These are phyloP conservation scores for Patiria pectinifera DNA, from an alignment of 53 echinoderm and acorn worm species.

Conservation along the genomic window DNA sequence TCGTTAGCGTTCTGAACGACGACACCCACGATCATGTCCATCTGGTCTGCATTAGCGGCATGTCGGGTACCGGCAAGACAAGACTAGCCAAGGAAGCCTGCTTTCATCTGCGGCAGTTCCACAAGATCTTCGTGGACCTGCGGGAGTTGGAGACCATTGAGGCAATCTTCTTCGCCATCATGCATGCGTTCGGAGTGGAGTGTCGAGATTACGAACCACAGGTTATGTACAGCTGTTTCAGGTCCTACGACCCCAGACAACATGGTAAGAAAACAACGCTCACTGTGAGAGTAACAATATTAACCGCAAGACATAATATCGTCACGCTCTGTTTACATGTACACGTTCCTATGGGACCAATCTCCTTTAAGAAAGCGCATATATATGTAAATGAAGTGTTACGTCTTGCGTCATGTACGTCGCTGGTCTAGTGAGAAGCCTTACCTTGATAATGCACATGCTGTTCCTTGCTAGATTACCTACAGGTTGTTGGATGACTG, in stretches of 20 bases:
- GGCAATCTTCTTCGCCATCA: slow-evolving; percentile 87
- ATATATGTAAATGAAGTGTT: no score
- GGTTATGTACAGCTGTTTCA: slow-evolving; percentile 68
- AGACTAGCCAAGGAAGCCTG: slow-evolving; percentile 90
- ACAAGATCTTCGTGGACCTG: slow-evolving; percentile 83
- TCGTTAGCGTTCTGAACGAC: slow-evolving; percentile 72
- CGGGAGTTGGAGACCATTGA: slow-evolving; percentile 86
- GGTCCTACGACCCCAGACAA: slow-evolving; percentile 67
- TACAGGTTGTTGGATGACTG: no score
- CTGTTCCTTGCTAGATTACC: no score
- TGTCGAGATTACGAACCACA: slow-evolving; percentile 77
- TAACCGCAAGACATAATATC: no score
- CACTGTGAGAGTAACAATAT: no score
- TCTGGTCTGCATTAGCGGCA: slow-evolving; percentile 82
- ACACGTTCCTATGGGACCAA: no score
- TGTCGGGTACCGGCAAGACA: slow-evolving; percentile 95
- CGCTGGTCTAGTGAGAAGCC: no score
- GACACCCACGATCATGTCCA: slow-evolving; percentile 72
- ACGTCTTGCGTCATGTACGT: no score
- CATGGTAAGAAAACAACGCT: slow-evolving; percentile 50
- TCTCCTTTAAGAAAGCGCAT: no score
- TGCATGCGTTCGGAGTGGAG: slow-evolving; percentile 80
- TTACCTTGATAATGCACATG: no score
- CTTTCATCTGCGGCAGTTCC: slow-evolving; percentile 68
- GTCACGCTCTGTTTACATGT: no score